Evolutionary conservation across 2,113 vertebrate genomes (phyloP).

Genomic region (Coreoperca whiteheadi): DNA sequence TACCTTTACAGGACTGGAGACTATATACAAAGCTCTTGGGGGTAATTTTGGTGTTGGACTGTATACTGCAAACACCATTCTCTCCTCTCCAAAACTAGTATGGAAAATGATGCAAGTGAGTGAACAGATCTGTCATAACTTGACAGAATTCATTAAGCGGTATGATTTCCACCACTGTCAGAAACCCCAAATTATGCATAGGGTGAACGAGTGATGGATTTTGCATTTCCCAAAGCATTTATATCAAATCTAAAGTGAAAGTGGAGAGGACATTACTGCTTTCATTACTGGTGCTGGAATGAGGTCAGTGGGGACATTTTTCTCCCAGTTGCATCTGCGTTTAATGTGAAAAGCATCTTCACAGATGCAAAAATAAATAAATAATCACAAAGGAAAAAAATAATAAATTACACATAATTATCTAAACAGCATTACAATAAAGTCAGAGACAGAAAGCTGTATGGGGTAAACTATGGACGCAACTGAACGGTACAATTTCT

Average conservation of each 20-base stretch:
- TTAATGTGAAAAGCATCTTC: not conserved
- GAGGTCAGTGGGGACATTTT: slow-evolving; percentile 14
- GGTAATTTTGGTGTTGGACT: not conserved
- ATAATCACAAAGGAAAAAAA: not conserved
- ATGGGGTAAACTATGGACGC: not conserved
- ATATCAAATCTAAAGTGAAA: slow-evolving; percentile 39
- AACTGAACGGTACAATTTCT: not conserved
- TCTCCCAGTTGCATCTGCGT: not conserved
- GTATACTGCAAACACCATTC: not conserved
- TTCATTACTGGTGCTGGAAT: slow-evolving; percentile 10
- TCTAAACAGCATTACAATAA: not conserved
- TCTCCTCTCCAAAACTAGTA: slow-evolving; percentile 11
- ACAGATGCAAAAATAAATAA: not conserved
- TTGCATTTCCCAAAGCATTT: slow-evolving; percentile 37
- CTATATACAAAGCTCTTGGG: not conserved
- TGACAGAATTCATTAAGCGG: slow-evolving; percentile 68
- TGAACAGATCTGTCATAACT: slow-evolving; percentile 54
- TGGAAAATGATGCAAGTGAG: slow-evolving; percentile 35
- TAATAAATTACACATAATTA: not conserved
- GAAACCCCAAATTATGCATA: slow-evolving; percentile 56
- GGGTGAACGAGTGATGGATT: slow-evolving; percentile 44
- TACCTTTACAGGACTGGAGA: not conserved
- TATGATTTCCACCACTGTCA: slow-evolving; percentile 60
- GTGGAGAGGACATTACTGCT: slow-evolving; percentile 24
- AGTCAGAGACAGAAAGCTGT: not conserved